Percentiles rank a stretch among this genome's conserved stretches.
phyloP scores from a whole-genome alignment of 2,113 vertebrate species.

The Marmota flaviventris region DNA sequence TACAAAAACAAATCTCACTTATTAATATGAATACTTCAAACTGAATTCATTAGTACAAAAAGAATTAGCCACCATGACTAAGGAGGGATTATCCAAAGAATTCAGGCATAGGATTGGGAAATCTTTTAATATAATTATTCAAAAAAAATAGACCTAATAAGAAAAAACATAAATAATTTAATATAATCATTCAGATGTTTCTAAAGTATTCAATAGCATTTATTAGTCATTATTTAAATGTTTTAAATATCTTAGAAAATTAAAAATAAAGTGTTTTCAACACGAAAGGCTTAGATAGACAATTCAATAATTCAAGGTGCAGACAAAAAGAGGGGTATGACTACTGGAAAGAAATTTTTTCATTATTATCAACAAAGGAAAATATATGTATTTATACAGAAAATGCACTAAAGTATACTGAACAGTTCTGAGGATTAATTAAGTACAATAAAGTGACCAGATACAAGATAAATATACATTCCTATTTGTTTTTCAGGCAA shows the following conservation, averaged over 20 bases:
- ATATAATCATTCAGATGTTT: conserved; percentile 56
- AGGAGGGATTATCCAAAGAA: conserved; percentile 64
- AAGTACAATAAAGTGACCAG: not conserved
- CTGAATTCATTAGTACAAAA: conserved; percentile 59
- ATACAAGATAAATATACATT: conserved; percentile 2
- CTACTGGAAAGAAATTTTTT: not conserved
- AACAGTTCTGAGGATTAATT: not conserved
- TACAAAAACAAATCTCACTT: conserved; percentile 31
- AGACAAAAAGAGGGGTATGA: not conserved
- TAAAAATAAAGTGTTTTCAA: conserved; percentile 42
- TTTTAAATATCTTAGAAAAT: conserved; percentile 5
- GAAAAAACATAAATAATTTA: conserved; percentile 35
- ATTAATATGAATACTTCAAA: conserved; percentile 63
- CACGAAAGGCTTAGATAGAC: not conserved
- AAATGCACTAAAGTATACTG: not conserved
- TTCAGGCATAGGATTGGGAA: conserved; percentile 30
- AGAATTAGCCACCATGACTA: conserved; percentile 54
- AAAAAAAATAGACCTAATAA: conserved; percentile 22
- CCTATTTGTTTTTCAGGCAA: conserved; percentile 18
- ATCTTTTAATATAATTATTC: conserved; percentile 56
- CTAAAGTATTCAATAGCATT: conserved; percentile 45
- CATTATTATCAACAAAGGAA: not conserved
- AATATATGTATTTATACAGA: not conserved
- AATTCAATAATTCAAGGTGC: not conserved
- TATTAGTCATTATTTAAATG: not conserved